phyloP scores from a whole-genome alignment of 1,140 invertebrate genomes.

The Sarcophaga bullata region DNA sequence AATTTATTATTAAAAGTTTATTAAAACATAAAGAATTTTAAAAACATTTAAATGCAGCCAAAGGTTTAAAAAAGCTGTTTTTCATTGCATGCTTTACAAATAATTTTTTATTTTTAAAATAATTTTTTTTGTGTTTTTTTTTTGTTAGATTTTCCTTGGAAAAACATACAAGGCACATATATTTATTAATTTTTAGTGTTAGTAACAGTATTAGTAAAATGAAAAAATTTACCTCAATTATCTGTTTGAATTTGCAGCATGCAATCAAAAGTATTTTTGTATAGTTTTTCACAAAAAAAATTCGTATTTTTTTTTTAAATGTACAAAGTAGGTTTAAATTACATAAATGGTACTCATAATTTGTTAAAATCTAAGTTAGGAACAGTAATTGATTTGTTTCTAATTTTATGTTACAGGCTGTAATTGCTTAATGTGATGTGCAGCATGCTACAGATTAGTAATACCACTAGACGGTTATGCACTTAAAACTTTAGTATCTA shows the following conservation, averaged over 20 bases:
- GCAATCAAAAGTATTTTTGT: conserved; percentile 57
- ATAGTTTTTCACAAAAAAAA: not conserved
- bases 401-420: not conserved
- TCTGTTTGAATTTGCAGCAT: conserved; percentile 64
- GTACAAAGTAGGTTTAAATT: not conserved
- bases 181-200: not conserved
- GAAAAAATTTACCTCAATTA: conserved; percentile 55
- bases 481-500: no score
- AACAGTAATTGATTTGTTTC: not conserved
- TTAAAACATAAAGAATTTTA: not conserved
- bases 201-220: conserved; percentile 4
- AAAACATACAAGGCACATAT: not conserved
- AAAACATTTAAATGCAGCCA: conserved; percentile 1
- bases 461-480: no score
- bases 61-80: conserved; percentile 25
- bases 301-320: conserved; percentile 3
- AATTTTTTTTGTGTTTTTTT: not conserved
- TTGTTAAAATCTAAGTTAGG: not conserved
- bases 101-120: not conserved
- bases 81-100: conserved; percentile 40
- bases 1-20: conserved; percentile 13
- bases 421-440: no score
- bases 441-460: no score
- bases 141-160: not conserved
- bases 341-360: not conserved